phyloP scores from a whole-genome alignment of 1,140 invertebrate species.

The Venturia canescens region DNA sequence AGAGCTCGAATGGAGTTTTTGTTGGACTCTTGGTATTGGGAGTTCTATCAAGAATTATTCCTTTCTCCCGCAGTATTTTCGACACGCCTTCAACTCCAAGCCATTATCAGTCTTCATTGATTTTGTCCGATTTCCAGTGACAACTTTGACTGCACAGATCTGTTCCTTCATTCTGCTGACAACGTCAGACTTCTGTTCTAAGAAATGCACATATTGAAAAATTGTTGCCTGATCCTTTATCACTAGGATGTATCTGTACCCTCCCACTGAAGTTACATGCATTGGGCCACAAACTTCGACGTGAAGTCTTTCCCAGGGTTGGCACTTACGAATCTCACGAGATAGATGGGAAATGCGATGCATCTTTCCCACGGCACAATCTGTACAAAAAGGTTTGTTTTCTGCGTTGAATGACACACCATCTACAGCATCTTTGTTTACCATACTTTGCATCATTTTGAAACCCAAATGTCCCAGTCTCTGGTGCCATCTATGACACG shows the following conservation, averaged over 20 bases:
- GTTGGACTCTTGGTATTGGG: conserved; percentile 40
- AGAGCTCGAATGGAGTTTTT: conserved; percentile 11
- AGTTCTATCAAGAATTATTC: conserved; percentile 57
- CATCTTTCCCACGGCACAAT: conserved; percentile 38
- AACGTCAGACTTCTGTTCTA: conserved; percentile 31
- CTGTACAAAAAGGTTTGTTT: conserved; percentile 27
- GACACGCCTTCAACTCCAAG: conserved; percentile 25
- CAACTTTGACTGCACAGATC: conserved; percentile 4
- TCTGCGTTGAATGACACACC: conserved; percentile 27
- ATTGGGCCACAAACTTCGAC: conserved; percentile 27
- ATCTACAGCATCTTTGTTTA: conserved; percentile 42
- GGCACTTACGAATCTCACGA: neutral
- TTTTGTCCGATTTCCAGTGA: conserved; percentile 10
- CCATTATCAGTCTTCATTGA: conserved; percentile 8
- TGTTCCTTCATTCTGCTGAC: conserved; percentile 14
- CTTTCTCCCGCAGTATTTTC: neutral
- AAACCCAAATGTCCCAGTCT: conserved; percentile 56
- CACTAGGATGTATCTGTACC: conserved; percentile 15
- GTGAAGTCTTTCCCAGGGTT: conserved; percentile 25
- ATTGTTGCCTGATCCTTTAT: conserved; percentile 16
- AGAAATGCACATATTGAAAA: conserved; percentile 27
- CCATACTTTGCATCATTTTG: conserved; percentile 52
- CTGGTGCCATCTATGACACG: conserved; percentile 23
- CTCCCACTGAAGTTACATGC: conserved; percentile 24
- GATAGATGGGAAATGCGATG: conserved; percentile 21